Conservation (phyloP, 2,113 vertebrate species). For the Laticauda laticaudata region DNA sequence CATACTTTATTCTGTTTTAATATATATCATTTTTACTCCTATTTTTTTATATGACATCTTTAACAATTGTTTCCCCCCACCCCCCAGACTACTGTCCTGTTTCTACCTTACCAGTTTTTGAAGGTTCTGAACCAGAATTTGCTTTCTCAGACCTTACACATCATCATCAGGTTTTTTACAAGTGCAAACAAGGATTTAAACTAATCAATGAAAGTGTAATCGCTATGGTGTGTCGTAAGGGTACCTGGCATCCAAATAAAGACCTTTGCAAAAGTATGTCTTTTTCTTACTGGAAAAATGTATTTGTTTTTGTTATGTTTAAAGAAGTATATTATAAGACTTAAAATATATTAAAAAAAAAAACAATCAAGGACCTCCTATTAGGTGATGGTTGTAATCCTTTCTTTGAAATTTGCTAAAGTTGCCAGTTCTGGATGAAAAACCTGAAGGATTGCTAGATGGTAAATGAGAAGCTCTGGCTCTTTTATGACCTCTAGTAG, state of each 20-base stretch:
- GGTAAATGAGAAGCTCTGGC: neutral
- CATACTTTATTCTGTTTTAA: neutral
- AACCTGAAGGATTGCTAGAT: neutral
- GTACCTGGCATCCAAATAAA: neutral
- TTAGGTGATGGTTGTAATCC: neutral
- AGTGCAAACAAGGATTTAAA: neutral
- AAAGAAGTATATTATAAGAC: neutral
- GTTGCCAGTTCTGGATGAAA: neutral
- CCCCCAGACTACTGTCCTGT: neutral
- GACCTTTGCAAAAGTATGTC: neutral
- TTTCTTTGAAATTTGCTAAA: neutral
- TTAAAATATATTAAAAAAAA: neutral
- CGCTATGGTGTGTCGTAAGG: accelerated
- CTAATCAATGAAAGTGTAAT: neutral
- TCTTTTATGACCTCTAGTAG: neutral
- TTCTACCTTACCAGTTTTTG: neutral
- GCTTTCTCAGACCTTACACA: accelerated
- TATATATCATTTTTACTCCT: neutral
- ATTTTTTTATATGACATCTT: neutral
- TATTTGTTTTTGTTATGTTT: neutral
- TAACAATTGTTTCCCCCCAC: neutral
- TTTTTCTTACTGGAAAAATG: neutral
- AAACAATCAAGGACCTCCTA: neutral
- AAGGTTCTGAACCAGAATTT: neutral
- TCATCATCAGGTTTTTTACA: neutral